These are phyloP conservation scores for Gymnorhina tibicen DNA, from an alignment of 2,113 vertebrate genomes.

Conservation along the genomic window DNA sequence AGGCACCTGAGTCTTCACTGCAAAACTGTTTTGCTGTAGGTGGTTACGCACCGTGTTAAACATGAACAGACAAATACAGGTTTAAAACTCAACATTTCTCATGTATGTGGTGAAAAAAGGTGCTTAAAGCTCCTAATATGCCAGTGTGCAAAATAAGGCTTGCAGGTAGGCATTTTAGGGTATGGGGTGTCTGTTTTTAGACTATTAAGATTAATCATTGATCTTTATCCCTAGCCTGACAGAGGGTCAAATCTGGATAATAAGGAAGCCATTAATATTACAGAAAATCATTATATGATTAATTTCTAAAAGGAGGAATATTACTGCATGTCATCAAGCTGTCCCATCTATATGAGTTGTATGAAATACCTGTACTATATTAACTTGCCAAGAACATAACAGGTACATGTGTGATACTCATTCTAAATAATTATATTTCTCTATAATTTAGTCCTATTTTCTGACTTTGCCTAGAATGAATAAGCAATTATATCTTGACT, in stretches of 20 bases:
- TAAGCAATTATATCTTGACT: background rate
- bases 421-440: background rate
- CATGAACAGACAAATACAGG: background rate
- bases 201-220: background rate
- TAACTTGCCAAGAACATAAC: background rate
- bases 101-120: background rate
- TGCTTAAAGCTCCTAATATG: background rate
- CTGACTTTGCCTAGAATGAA: background rate
- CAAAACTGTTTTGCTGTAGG: background rate
- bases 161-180: background rate
- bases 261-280: background rate
- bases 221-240: background rate
- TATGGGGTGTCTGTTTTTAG: background rate
- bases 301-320: background rate
- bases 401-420: background rate
- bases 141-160: background rate
- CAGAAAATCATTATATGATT: background rate
- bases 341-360: background rate
- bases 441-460: background rate
- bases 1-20: background rate
- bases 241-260: background rate
- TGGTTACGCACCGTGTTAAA: background rate
- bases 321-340: background rate
- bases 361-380: background rate
- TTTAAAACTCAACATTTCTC: background rate